Conservation (phyloP, 1,140 invertebrate species). For the Phymorhynchus buccinoides region DNA sequence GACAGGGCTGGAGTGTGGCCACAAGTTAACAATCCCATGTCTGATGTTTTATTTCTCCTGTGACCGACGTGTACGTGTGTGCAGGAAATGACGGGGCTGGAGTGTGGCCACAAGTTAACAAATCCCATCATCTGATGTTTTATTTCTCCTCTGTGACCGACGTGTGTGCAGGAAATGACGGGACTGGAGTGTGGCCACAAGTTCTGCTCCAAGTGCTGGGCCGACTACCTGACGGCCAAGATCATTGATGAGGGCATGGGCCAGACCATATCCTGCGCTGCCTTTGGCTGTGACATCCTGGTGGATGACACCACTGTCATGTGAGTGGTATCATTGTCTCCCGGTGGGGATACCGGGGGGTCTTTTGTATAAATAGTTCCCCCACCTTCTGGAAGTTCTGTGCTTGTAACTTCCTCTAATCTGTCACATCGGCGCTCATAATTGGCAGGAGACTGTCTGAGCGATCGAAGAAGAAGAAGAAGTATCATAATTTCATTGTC, state of each 20-base stretch:
- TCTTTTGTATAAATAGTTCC: no score
- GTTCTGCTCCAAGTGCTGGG: slow-evolving; percentile 96
- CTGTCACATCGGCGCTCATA: no score
- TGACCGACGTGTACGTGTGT: no score
- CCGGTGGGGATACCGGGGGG: no score
- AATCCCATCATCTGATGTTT: no score
- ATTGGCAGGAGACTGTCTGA: no score
- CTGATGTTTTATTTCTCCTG: no score
- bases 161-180: slow-evolving; percentile 87
- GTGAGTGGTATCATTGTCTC: slow-evolving; percentile 76
- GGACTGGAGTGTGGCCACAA: slow-evolving; percentile 96
- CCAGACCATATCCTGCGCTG: slow-evolving; percentile 95
- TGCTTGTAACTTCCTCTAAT: no score
- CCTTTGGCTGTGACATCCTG: slow-evolving; percentile 85
- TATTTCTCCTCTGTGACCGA: no score
- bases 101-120: slow-evolving; percentile 98
- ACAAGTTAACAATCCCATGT: no score
- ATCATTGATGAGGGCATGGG: slow-evolving; percentile 96
- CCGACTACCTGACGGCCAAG: slow-evolving; percentile 97
- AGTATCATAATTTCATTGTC: neutral
- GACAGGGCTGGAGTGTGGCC: slow-evolving; percentile 96
- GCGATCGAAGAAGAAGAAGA: no score
- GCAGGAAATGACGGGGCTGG: slow-evolving; percentile 95
- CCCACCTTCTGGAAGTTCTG: no score
- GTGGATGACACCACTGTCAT: slow-evolving; percentile 97